Conservation (phyloP, 2,797 vertebrate genomes). For the Rhynchotus rufescens region DNA sequence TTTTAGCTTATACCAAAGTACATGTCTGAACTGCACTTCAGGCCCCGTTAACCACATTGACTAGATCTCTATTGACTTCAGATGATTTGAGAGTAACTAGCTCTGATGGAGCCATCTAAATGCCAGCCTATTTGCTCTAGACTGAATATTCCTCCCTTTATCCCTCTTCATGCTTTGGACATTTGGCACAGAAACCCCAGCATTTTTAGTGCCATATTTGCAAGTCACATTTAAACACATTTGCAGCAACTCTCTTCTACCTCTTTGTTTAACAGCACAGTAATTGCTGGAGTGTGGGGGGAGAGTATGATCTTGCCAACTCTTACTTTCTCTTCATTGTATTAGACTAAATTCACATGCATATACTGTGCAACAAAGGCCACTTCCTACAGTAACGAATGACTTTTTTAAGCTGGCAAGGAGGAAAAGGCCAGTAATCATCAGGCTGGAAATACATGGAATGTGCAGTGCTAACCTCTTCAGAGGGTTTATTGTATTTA, state of each 20-base stretch:
- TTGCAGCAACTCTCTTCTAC: neutral
- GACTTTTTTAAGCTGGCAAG: neutral
- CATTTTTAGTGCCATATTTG: neutral
- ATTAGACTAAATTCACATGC: fast-evolving
- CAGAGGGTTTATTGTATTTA: neutral
- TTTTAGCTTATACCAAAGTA: neutral
- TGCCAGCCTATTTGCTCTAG: neutral
- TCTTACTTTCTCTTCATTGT: neutral
- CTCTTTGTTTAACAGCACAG: neutral
- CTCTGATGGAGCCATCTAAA: neutral
- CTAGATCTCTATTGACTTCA: neutral
- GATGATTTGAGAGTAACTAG: neutral
- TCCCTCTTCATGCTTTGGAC: neutral
- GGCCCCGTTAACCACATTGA: neutral
- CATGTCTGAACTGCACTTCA: neutral
- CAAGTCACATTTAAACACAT: neutral
- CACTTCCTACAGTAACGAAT: neutral
- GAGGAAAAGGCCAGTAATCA: neutral
- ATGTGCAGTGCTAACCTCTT: neutral
- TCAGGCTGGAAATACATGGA: neutral
- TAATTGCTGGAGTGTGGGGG: neutral
- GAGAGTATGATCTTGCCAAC: neutral
- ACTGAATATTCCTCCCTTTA: neutral
- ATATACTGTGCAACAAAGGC: neutral
- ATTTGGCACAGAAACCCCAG: neutral